These are phyloP conservation scores for Crocallis elinguaria DNA, from an alignment of 2,888 invertebrate species.

Conservation along the genomic window DNA sequence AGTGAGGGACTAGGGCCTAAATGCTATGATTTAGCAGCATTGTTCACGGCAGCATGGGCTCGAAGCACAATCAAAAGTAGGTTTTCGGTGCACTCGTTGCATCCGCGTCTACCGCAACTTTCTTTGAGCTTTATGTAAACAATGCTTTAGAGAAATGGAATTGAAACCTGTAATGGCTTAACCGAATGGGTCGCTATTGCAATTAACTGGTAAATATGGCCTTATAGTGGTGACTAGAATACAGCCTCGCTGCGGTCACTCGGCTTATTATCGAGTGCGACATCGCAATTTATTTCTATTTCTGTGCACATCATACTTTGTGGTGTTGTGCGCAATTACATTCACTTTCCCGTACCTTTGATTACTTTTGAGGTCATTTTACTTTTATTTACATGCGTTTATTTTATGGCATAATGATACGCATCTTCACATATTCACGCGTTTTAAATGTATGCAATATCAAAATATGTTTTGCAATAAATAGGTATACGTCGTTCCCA, in stretches of 20 bases:
- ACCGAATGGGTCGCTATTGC: conserved; percentile 29
- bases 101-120: conserved; percentile 62
- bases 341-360: conserved; percentile 55
- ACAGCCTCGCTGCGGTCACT: conserved; percentile 57
- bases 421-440: conserved; percentile 29
- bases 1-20: conserved; percentile 71
- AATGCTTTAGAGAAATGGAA: conserved; percentile 31
- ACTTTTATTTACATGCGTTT: conserved; percentile 49
- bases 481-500: too few species aligned
- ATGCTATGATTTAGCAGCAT: conserved; percentile 77
- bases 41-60: conserved; percentile 66
- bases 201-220: conserved; percentile 33
- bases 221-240: conserved; percentile 40
- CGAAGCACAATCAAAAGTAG: conserved; percentile 68
- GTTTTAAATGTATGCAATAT: not conserved
- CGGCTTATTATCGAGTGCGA: conserved; percentile 64
- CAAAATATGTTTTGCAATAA: too few species aligned
- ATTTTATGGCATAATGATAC: conserved; percentile 62
- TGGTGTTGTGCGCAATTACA: conserved; percentile 67
- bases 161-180: conserved; percentile 32
- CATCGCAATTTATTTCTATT: conserved; percentile 72
- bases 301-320: conserved; percentile 64
- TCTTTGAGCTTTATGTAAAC: conserved; percentile 48
- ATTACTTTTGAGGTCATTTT: conserved; percentile 55
- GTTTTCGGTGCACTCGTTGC: conserved; percentile 72